phyloP scores from a whole-genome alignment of 2,888 invertebrate species.

The Sinodicranocentrus sp. region DNA sequence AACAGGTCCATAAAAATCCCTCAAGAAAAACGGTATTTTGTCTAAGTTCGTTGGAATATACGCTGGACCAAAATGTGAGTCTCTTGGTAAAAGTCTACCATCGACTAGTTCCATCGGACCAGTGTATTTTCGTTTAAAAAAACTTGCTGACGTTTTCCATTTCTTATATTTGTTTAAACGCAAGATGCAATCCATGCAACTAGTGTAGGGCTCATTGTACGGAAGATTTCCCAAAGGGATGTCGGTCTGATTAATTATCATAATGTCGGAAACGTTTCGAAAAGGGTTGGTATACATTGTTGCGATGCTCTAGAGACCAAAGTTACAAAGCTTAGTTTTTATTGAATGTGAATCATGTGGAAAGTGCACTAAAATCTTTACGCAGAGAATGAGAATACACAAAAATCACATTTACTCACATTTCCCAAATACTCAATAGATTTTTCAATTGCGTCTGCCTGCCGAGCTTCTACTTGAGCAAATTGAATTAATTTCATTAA shows the following conservation, averaged over 20 bases:
- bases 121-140: constrained; percentile 84
- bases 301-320: constrained; percentile 81
- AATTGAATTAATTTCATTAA: constrained; percentile 28
- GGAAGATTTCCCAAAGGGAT: constrained; percentile 88
- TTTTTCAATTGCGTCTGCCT: constrained; percentile 21
- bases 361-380: too few relatives aligned
- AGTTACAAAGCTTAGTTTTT: neutral
- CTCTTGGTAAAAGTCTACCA: neutral
- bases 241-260: constrained; percentile 56
- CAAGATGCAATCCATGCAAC: constrained; percentile 91
- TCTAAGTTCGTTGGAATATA: constrained; percentile 1
- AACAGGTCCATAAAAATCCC: neutral
- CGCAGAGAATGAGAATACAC: too few relatives aligned
- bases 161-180: constrained; percentile 87
- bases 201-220: constrained; percentile 87
- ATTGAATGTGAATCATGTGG: too few relatives aligned
- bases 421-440: constrained; percentile 18
- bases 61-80: constrained; percentile 40
- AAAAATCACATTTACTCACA: neutral
- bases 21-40: neutral
- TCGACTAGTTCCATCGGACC: constrained; percentile 78
- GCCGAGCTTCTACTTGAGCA: neutral
- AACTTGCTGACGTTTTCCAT: constrained; percentile 90
- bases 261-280: constrained; percentile 46
- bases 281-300: constrained; percentile 39